phyloP scores from a whole-genome alignment of 2,113 vertebrate species.

The Bungarus multicinctus region DNA sequence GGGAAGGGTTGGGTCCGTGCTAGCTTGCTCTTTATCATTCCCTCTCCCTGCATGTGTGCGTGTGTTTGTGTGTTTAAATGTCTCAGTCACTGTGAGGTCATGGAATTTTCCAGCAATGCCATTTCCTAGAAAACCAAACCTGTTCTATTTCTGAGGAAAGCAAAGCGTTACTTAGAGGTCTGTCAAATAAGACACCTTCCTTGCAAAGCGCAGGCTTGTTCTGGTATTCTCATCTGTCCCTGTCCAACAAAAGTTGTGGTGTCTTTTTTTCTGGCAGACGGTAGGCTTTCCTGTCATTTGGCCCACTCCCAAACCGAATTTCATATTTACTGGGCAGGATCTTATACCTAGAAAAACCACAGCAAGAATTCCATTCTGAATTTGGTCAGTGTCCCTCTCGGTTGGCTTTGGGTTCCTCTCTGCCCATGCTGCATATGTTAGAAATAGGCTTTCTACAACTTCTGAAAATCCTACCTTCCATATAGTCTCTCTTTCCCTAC shows the following conservation, averaged over 20 bases:
- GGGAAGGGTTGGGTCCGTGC: background rate
- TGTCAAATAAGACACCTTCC: background rate
- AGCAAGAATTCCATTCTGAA: background rate
- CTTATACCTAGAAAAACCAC: background rate
- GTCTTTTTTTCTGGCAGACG: background rate
- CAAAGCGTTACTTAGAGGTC: background rate
- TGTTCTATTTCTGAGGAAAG: background rate
- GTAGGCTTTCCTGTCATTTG: background rate
- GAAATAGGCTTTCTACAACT: background rate
- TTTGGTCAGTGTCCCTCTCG: background rate
- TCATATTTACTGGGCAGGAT: background rate
- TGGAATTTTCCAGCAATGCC: background rate
- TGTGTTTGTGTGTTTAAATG: background rate
- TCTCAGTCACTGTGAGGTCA: background rate
- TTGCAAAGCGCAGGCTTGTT: background rate
- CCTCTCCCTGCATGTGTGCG: background rate
- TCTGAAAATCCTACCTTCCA: background rate
- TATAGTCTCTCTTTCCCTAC: background rate
- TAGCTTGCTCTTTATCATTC: background rate
- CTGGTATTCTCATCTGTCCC: background rate
- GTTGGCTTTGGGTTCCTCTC: background rate
- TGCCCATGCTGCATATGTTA: background rate
- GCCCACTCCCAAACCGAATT: background rate
- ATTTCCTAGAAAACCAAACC: slow-evolving; percentile 1
- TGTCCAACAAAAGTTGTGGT: background rate